These are phyloP conservation scores for Dynastes grantii DNA, from an alignment of 2,888 invertebrate genomes.

Conservation along the genomic window DNA sequence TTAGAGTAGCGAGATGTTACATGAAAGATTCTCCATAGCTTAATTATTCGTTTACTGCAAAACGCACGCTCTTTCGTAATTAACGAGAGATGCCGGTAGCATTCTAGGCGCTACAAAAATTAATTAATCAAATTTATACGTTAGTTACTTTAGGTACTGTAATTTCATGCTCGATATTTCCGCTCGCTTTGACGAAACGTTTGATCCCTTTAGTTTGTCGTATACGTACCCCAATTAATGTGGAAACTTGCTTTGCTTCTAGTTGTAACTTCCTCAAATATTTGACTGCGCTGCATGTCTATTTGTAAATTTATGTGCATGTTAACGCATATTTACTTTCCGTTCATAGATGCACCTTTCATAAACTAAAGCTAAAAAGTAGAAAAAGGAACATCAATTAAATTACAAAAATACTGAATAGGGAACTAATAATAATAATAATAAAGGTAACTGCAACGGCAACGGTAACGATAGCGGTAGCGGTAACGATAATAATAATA, in stretches of 20 bases:
- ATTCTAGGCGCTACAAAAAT: slow-evolving; percentile 39
- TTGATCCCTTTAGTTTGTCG: not conserved
- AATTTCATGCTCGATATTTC: slow-evolving; percentile 25
- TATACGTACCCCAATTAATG: not conserved
- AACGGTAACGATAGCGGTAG: too few relatives aligned
- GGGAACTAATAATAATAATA: too few relatives aligned
- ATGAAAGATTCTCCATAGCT: slow-evolving; percentile 39
- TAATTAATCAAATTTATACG: slow-evolving; percentile 46
- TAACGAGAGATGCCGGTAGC: slow-evolving; percentile 29
- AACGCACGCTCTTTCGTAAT: slow-evolving; percentile 29
- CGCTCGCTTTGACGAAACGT: not conserved
- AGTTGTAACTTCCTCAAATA: not conserved
- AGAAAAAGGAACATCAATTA: too few relatives aligned
- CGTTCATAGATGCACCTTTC: too few relatives aligned
- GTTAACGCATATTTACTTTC: too few relatives aligned
- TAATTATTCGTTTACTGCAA: slow-evolving; percentile 40
- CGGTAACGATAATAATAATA: too few relatives aligned
- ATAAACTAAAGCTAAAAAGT: too few relatives aligned
- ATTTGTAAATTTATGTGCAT: too few relatives aligned
- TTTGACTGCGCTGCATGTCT: too few relatives aligned
- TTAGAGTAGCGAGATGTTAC: slow-evolving; percentile 24
- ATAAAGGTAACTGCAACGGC: too few relatives aligned
- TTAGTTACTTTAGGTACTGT: slow-evolving; percentile 12
- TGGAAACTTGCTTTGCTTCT: not conserved
- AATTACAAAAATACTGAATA: too few relatives aligned